Evolutionary conservation across 2,888 invertebrate species (phyloP).

Genomic region (Formica aserva): DNA sequence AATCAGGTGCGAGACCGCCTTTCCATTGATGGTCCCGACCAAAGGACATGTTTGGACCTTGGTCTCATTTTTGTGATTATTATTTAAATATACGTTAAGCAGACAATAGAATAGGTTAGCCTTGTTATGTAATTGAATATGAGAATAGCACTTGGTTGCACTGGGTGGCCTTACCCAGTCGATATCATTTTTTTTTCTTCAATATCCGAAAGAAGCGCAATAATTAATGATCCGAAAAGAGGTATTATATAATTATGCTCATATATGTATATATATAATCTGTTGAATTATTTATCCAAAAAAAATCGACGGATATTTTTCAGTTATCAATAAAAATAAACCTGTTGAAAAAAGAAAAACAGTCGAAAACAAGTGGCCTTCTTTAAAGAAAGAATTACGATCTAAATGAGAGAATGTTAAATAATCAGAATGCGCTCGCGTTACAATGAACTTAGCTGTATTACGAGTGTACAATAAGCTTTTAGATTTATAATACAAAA

Average conservation of each 20-base stretch:
- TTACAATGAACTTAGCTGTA: slow-evolving; percentile 58
- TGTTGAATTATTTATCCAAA: neutral
- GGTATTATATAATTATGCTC: slow-evolving; percentile 13
- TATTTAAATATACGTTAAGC: slow-evolving; percentile 81
- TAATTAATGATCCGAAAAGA: slow-evolving; percentile 1
- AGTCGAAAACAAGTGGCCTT: slow-evolving; percentile 46
- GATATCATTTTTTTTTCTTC: slow-evolving; percentile 7
- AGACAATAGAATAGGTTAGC: slow-evolving; percentile 81
- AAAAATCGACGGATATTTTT: neutral
- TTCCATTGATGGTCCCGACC: slow-evolving; percentile 67
- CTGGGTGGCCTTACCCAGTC: slow-evolving; percentile 26
- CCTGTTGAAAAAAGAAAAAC: neutral
- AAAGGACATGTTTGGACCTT: slow-evolving; percentile 78
- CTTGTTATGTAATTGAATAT: slow-evolving; percentile 76
- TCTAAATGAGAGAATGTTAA: slow-evolving; percentile 38
- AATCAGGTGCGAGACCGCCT: slow-evolving; percentile 75
- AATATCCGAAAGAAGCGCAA: neutral
- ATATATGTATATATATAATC: neutral
- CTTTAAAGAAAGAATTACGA: slow-evolving; percentile 11
- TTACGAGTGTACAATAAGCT: slow-evolving; percentile 81
- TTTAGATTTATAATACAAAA: slow-evolving; percentile 76
- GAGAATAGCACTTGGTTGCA: slow-evolving; percentile 64
- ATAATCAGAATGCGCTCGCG: slow-evolving; percentile 55
- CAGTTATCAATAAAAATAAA: slow-evolving; percentile 1
- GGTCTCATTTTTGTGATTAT: slow-evolving; percentile 85